Evolutionary conservation across 2,113 vertebrate species (phyloP).

Genomic region (Erpornis zantholeuca): DNA sequence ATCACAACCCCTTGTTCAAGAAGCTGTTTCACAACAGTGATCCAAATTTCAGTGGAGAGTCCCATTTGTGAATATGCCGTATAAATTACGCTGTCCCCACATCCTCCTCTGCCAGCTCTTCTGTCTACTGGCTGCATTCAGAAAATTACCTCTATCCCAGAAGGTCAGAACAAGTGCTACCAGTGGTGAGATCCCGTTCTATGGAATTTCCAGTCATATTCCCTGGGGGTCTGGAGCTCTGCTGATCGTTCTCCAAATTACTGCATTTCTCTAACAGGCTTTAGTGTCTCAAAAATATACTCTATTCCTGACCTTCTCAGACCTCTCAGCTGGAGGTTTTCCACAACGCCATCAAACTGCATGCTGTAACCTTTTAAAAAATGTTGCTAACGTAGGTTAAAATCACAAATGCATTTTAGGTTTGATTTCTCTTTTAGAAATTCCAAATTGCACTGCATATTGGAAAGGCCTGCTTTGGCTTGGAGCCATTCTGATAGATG

Average conservation of each 20-base stretch:
- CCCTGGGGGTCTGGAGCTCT: background rate
- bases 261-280: slow-evolving; percentile 7
- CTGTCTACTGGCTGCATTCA: background rate
- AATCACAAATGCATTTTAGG: slow-evolving; percentile 31
- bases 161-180: slow-evolving; percentile 9
- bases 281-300: background rate
- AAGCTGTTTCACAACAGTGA: background rate
- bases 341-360: background rate
- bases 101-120: background rate
- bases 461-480: slow-evolving; percentile 27
- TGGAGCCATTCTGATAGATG: slow-evolving; percentile 48
- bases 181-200: background rate
- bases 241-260: slow-evolving; percentile 4
- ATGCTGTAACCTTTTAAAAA: slow-evolving; percentile 38
- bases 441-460: background rate
- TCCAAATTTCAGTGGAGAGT: background rate
- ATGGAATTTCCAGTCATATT: background rate
- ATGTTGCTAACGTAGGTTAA: slow-evolving; percentile 33
- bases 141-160: background rate
- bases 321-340: background rate
- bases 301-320: background rate
- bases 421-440: slow-evolving; percentile 34
- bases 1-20: background rate
- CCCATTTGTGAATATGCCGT: rapidly evolving
- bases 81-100: slow-evolving; percentile 3